Conservation (phyloP, 2,113 vertebrate species). For the Muntiacus muntjak region DNA sequence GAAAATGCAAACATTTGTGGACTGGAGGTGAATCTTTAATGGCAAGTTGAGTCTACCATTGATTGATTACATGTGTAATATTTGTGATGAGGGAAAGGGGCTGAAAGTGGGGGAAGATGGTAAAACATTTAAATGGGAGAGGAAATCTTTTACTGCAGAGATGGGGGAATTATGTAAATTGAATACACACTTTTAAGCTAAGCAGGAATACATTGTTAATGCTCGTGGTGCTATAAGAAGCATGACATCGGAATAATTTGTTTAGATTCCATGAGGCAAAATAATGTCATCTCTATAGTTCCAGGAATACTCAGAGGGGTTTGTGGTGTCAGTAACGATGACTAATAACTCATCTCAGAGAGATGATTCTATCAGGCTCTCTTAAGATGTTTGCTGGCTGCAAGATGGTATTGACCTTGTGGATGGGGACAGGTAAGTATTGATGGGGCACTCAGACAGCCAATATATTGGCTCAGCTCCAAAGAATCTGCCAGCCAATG, state of each 20-base stretch:
- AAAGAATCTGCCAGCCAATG: neutral
- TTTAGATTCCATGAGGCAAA: neutral
- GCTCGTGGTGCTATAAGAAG: neutral
- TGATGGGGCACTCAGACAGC: neutral
- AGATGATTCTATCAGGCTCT: neutral
- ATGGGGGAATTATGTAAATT: neutral
- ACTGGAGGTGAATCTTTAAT: neutral
- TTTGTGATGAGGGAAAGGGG: neutral
- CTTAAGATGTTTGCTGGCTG: neutral
- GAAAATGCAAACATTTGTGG: neutral
- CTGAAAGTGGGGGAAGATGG: neutral
- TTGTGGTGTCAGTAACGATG: neutral
- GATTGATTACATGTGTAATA: no score
- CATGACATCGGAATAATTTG: neutral
- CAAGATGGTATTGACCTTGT: neutral
- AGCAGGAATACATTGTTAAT: neutral
- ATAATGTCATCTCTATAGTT: neutral
- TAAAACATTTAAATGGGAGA: neutral
- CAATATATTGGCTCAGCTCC: neutral
- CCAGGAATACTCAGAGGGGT: neutral
- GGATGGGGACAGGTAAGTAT: neutral
- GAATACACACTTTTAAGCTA: neutral
- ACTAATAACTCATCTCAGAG: neutral
- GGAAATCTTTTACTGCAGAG: neutral
- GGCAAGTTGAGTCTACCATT: neutral